Conservation (phyloP, 1,140 invertebrate genomes). For the Bacillus rossius region DNA sequence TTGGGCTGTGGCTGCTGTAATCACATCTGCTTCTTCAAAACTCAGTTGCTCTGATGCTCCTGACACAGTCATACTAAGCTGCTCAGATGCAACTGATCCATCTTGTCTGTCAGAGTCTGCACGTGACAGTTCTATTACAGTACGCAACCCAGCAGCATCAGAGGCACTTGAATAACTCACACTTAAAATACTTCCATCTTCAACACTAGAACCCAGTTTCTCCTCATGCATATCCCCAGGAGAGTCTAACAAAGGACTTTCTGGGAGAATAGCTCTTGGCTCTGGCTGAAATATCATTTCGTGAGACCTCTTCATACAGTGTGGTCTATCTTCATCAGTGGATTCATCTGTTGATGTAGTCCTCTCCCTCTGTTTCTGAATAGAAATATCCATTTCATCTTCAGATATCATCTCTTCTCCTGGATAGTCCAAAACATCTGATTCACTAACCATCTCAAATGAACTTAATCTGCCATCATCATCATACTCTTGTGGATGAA, state of each 20-base stretch:
- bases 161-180: constrained; percentile 50
- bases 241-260: constrained; percentile 26
- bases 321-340: constrained; percentile 19
- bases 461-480: constrained; percentile 33
- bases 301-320: constrained; percentile 73
- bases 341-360: constrained; percentile 16
- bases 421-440: constrained; percentile 35
- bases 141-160: constrained; percentile 42
- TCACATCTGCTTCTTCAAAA: constrained; percentile 16
- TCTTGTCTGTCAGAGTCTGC: constrained; percentile 43
- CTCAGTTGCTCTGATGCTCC: constrained; percentile 33
- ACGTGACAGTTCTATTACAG: constrained; percentile 47
- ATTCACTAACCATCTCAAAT: constrained; percentile 40
- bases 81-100: constrained; percentile 46
- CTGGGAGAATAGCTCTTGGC: constrained; percentile 39
- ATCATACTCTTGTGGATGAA: not conserved
- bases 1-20: not conserved
- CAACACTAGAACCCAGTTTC: constrained; percentile 48
- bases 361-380: not conserved
- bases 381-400: constrained; percentile 25
- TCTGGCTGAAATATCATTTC: constrained; percentile 85
- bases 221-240: constrained; percentile 31
- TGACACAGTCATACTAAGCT: constrained; percentile 41
- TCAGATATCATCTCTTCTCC: constrained; percentile 31
- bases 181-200: constrained; percentile 49